Base-by-base conservation (phyloP, 2,113 vertebrate species). In the Albula goreensis region DNA sequence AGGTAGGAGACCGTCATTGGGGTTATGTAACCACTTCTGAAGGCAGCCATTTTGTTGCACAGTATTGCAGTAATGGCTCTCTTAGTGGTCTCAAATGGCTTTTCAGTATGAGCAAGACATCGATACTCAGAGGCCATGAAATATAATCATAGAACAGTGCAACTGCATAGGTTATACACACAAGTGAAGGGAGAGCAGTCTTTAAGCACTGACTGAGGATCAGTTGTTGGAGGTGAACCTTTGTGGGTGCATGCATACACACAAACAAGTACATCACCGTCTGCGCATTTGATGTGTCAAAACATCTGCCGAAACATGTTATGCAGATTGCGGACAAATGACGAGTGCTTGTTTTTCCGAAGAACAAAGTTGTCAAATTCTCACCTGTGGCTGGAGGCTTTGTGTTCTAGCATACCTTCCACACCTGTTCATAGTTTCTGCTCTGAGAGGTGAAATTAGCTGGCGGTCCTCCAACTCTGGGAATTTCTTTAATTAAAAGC, bases 311-410 rank as follows among this genome's bases (percentile, higher is more conserved):
- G n/a, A 74, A 74, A 74, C 70, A 74, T 74, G 60, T 66, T 22
- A 74, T 74, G 22, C 70, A 8, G 70, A 74, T 22, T 22, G 25
- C 95, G 95, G 95, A 98, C 98, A 97, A 96, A 98, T 98, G 63
- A n/a, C 17, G 22, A 97, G 91, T 92, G 95, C 91, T 91, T 4
- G 3, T 70, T 22, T n/a, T n/a, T 74, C 5, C 25, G n/a, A 9
- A 74, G 70, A 25, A 31, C 70, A 74, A 31, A 74, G 70, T 74
- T 25, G 70, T 31, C 31, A n/a, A 31, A 88, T 85, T 78, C 89
- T 90, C 41, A 81, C 78, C 70, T 90, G 63, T 84, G 83, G 85
- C 88, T 56, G 77, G 82, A 85, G 80, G 87, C 84, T 85, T 92
- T 90, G 89, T 22, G 91, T 92, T 88, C 83, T 86, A 41, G 51